Evolutionary conservation across 92 coral and sea anemone species (phyloP).

Genomic region (Zoanthus sociatus): DNA sequence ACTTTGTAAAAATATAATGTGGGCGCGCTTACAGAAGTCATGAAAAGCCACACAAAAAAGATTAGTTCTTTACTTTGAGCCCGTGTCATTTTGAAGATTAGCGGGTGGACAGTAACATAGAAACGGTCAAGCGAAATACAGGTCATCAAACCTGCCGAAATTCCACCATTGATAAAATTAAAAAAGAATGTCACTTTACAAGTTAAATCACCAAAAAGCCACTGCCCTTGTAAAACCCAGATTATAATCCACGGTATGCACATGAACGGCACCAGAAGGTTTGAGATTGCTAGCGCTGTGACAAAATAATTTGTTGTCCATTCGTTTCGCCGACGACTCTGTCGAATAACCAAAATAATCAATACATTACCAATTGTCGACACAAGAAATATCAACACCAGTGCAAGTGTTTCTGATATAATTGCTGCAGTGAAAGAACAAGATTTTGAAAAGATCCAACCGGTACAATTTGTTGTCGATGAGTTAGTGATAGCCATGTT

Average conservation of each 20-base stretch:
- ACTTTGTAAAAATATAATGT: conserved; percentile 77
- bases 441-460: background rate
- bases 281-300: conserved; percentile 82
- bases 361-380: conserved; percentile 83
- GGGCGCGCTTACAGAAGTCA: conserved; percentile 87
- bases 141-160: conserved; percentile 88
- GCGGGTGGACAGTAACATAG: conserved; percentile 93
- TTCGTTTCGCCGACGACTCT: conserved; percentile 93
- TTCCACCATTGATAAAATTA: conserved; percentile 83
- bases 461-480: conserved; percentile 9
- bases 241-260: conserved; percentile 76
- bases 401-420: conserved; percentile 56
- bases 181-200: conserved; percentile 89
- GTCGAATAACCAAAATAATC: conserved; percentile 82
- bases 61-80: conserved; percentile 94
- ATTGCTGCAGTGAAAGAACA: conserved; percentile 34
- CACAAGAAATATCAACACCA: conserved; percentile 70
- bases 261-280: conserved; percentile 81
- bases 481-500: conserved; percentile 35
- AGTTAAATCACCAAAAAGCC: conserved; percentile 77
- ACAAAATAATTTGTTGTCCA: conserved; percentile 99
- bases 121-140: conserved; percentile 96
- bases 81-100: conserved; percentile 94
- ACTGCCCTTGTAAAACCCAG: conserved; percentile 73
- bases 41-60: conserved; percentile 89